A percentile compares a stretch with the other conserved stretches of the same genome.
Conservation (phyloP, 2,797 vertebrate species). For the Rhinatrema bivittatum region DNA sequence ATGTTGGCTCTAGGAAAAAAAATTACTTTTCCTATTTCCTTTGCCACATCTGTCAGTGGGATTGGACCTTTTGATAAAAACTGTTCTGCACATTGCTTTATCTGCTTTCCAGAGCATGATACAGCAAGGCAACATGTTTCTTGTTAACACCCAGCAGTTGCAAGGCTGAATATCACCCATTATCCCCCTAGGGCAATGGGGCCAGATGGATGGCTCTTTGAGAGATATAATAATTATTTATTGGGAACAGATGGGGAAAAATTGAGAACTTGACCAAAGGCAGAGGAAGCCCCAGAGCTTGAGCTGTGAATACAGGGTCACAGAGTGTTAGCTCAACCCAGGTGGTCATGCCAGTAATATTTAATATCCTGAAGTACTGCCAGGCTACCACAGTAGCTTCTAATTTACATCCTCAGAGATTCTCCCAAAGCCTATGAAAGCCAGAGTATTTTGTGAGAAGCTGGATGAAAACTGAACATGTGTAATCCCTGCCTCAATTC, state of each 20-base stretch:
- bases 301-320: too few species aligned
- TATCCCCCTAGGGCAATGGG: neutral
- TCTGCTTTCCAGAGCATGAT: constrained; percentile 6
- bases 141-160: constrained; percentile 21
- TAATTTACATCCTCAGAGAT: neutral
- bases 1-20: constrained; percentile 8
- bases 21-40: neutral
- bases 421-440: neutral
- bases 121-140: constrained; percentile 21
- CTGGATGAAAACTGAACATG: rapidly evolving
- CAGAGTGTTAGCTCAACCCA: constrained; percentile 1
- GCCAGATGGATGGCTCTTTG: neutral
- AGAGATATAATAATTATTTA: neutral
- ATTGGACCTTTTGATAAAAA: constrained; percentile 27
- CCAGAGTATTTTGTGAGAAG: rapidly evolving
- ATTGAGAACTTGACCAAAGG: neutral
- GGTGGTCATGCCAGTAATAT: rapidly evolving
- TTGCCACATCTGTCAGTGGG: constrained; percentile 19
- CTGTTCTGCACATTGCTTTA: neutral
- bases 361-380: neutral
- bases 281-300: neutral
- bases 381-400: neutral
- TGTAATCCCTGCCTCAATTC: too few species aligned
- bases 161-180: too few species aligned
- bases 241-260: neutral